A percentile compares a stretch with the other conserved stretches of the same genome.
These are phyloP conservation scores for Drosophila phalerata DNA, from an alignment of 2,888 invertebrate genomes.

Conservation along the genomic window DNA sequence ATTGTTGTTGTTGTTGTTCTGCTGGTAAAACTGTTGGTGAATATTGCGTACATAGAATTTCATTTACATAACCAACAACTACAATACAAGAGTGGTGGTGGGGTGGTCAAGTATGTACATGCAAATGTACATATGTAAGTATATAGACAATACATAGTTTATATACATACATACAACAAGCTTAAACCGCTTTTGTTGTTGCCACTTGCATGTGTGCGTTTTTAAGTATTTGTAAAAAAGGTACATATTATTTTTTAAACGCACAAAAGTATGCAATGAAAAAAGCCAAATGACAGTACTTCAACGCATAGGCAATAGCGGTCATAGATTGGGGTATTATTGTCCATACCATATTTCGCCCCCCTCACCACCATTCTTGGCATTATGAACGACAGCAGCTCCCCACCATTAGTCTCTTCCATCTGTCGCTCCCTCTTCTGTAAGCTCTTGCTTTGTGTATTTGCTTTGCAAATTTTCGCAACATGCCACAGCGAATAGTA, in stretches of 20 bases:
- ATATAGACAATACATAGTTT: conserved; percentile 33
- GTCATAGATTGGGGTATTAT: conserved; percentile 18
- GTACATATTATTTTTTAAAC: conserved; percentile 64
- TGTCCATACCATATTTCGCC: background rate
- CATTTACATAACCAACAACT: conserved; percentile 63
- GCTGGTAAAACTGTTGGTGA: conserved; percentile 64
- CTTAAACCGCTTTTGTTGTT: conserved; percentile 54
- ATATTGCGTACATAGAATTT: conserved; percentile 61
- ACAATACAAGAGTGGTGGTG: conserved; percentile 34
- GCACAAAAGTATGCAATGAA: conserved; percentile 68
- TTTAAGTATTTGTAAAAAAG: conserved; percentile 47
- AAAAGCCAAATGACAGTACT: conserved; percentile 41
- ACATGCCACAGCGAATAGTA: conserved; percentile 45
- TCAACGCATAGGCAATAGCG: conserved; percentile 31
- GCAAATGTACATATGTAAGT: conserved; percentile 11
- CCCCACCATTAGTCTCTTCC: background rate
- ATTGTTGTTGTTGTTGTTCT: conserved; percentile 46
- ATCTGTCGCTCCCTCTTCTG: background rate
- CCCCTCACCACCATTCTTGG: conserved; percentile 20
- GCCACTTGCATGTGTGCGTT: conserved; percentile 12
- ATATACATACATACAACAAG: conserved; percentile 28
- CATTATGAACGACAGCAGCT: conserved; percentile 39
- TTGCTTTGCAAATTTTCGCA: conserved; percentile 71
- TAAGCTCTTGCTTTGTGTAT: conserved; percentile 57
- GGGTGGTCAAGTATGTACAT: conserved; percentile 13